These are phyloP conservation scores for Herpailurus yagouaroundi DNA, from an alignment of 2,113 vertebrate species.

Conservation along the genomic window DNA sequence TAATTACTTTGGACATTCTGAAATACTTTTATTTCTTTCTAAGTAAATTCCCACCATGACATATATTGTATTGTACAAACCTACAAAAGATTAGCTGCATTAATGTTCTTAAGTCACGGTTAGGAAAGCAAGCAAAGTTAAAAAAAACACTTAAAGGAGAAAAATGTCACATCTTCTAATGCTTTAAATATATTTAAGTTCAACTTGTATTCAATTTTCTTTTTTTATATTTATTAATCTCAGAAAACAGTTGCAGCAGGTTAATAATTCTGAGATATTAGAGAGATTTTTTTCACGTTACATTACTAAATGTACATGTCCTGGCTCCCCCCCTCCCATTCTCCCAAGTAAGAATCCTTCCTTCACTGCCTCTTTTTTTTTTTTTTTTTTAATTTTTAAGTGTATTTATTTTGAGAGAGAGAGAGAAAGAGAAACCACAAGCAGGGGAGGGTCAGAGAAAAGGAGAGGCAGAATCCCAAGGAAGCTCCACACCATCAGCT, in stretches of 20 bases:
- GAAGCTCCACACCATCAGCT: too few species aligned
- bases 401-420: too few species aligned
- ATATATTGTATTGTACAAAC: background rate
- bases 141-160: background rate
- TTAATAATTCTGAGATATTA: background rate
- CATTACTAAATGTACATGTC: background rate
- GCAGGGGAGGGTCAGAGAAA: too few species aligned
- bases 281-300: background rate
- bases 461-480: too few species aligned
- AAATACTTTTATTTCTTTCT: background rate
- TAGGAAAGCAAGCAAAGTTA: background rate
- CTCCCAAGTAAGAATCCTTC: background rate
- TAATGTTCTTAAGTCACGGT: background rate
- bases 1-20: background rate
- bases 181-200: background rate
- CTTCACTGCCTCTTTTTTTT: background rate
- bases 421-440: too few species aligned
- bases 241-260: background rate
- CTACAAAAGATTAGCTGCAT: background rate
- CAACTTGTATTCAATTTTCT: background rate
- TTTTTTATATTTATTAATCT: background rate
- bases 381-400: too few species aligned
- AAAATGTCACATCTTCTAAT: background rate
- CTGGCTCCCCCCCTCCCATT: background rate
- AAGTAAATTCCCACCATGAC: background rate